A percentile compares a stretch with the other conserved stretches of the same genome.
phyloP scores from a whole-genome alignment of 2,888 invertebrate genomes.

The Coelogynopora nodosa region DNA sequence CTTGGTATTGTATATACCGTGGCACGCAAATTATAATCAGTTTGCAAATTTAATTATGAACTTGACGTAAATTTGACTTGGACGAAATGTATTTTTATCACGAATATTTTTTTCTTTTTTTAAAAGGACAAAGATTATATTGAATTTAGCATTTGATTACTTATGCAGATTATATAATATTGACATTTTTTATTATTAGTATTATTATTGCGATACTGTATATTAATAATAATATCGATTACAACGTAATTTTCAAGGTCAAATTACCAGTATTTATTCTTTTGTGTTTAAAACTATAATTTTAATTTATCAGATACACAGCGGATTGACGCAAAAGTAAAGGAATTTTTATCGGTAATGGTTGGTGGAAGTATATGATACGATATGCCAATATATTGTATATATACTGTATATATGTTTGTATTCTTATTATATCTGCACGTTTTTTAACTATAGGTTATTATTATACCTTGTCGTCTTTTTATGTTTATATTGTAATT shows the following conservation, averaged over 20 bases:
- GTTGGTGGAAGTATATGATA: background rate
- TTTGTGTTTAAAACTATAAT: background rate
- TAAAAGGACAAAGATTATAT: no score
- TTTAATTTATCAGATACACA: background rate
- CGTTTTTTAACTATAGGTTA: background rate
- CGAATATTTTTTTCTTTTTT: no score
- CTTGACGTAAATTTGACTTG: no score
- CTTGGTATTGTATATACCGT: no score
- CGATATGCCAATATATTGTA: background rate
- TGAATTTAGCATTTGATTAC: no score
- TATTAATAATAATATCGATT: background rate
- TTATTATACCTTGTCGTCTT: background rate
- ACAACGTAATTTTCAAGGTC: no score
- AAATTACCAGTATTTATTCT: background rate
- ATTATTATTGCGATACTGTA: no score
- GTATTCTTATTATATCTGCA: background rate
- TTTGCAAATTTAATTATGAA: no score
- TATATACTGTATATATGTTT: background rate
- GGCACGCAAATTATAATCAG: no score
- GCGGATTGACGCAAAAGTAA: conserved; percentile 12
- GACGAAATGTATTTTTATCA: no score
- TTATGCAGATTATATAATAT: no score
- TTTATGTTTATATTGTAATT: background rate
- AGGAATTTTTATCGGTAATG: conserved; percentile 23
- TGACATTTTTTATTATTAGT: no score